Evolutionary conservation across 35 echinoderm and acorn worm species (phyloP), one percentile per base, ranked within the genome.

Genomic region (Anneissia japonica): DNA sequence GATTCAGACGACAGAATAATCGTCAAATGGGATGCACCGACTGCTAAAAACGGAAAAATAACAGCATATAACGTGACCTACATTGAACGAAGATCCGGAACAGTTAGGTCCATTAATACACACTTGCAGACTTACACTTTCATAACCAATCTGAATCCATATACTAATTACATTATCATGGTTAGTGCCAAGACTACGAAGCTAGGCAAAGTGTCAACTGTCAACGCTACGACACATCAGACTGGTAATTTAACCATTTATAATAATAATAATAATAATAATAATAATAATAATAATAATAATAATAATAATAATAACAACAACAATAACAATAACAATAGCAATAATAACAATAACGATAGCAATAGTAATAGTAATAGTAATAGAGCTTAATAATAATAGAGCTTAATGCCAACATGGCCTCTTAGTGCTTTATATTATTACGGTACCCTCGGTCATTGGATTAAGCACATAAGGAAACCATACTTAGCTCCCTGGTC

Each of bases 241-340:
- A 19, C 51, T 23, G 51, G 51, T 64, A 64, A 72, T 72, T n/a
- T 72, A n/a, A 72, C 55, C 55, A 72, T 72, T 72, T 72, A 72
- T 72, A 72, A 72, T 72, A 72, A 72, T 72, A 72, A 72, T 72
- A 72, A 72, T 72, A 72, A 72, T 72, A 72, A 72, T 72, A 72
- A 72, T 72, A 72, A 72, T 72, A 72, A 72, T 72, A 72, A 72
- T 72, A 72, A 72, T 72, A 72, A 72, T 72, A 72, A 72, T 72
- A 72, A 72, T 72, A 72, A 72, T 72, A 72, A 72, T 72, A 72
- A 72, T 72, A 72, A 72, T 72, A 72, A 72, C n/a, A 72, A 72
- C n/a, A 72, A 72, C n/a, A 72, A 72, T 72, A 72, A 72, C n/a
- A 72, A 72, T 72, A 72, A 72, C n/a, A 72, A 72, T 72, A 72